Percentiles rank a stretch among this genome's conserved stretches.
phyloP scores from a whole-genome alignment of 2,113 vertebrate species.

The Catagonus wagneri region DNA sequence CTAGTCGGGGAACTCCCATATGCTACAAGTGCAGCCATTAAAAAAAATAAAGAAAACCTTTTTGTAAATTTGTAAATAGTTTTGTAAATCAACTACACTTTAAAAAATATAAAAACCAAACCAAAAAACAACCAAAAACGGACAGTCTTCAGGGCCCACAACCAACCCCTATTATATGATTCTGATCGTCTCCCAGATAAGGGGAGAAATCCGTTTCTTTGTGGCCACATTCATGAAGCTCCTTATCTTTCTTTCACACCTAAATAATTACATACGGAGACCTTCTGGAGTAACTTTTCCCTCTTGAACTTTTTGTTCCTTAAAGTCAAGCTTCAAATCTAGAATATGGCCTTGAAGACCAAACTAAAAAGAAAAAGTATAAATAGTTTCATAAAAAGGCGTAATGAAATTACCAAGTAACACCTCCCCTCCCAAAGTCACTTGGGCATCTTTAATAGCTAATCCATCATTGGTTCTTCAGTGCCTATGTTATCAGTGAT shows the following conservation, averaged over 20 bases:
- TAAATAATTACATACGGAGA: neutral
- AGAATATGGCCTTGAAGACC: neutral
- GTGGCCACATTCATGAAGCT: neutral
- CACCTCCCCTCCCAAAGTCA: neutral
- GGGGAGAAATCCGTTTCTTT: accelerated
- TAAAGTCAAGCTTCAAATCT: neutral
- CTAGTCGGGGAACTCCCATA: too few relatives aligned
- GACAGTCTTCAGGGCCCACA: neutral
- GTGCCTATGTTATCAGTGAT: neutral
- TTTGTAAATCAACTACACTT: too few relatives aligned
- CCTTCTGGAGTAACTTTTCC: neutral
- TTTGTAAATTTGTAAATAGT: too few relatives aligned
- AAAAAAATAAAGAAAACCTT: too few relatives aligned
- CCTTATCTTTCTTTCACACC: neutral
- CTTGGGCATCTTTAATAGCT: neutral
- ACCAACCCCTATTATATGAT: neutral
- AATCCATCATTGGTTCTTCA: neutral
- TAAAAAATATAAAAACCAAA: too few relatives aligned
- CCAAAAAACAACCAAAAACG: too few relatives aligned
- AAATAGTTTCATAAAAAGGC: neutral
- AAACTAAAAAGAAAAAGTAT: neutral
- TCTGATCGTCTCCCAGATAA: neutral
- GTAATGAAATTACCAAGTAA: neutral
- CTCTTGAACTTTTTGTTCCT: neutral
- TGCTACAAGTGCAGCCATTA: too few relatives aligned